Percentiles rank a stretch among this genome's conserved stretches.
phyloP scores from a whole-genome alignment of 2,888 invertebrate genomes.

The Agrypnus murinus region DNA sequence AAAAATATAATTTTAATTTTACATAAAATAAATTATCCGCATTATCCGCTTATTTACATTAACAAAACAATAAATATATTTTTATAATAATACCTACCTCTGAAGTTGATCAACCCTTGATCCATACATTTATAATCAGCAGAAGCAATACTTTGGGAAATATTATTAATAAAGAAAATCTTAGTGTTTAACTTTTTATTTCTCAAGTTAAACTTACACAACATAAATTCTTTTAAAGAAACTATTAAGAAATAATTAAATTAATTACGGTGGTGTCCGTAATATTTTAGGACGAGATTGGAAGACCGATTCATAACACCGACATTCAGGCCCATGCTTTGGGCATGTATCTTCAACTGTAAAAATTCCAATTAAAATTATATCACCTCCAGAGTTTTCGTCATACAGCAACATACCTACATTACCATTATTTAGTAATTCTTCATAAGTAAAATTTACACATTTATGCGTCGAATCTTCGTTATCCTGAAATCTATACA shows the following conservation, averaged over 20 bases:
- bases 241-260: background rate
- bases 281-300: constrained; percentile 57
- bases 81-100: no score
- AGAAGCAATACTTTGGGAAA: no score
- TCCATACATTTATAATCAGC: no score
- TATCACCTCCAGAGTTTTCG: background rate
- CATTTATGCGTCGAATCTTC: no score
- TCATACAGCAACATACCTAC: constrained; percentile 9
- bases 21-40: no score
- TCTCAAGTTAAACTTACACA: background rate
- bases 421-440: constrained; percentile 24
- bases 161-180: no score
- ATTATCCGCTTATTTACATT: no score
- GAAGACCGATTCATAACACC: constrained; percentile 55
- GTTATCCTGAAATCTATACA: no score
- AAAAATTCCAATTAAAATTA: constrained; percentile 1
- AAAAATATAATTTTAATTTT: no score
- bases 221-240: background rate
- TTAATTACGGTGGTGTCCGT: constrained; percentile 53
- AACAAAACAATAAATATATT: no score
- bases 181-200: no score
- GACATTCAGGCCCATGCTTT: constrained; percentile 37
- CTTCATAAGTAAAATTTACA: constrained; percentile 34
- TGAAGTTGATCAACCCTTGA: no score
- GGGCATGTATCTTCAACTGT: constrained; percentile 17